Evolutionary conservation across 1,140 invertebrate genomes (phyloP).

Genomic region (Drosophila fuyamai): DNA sequence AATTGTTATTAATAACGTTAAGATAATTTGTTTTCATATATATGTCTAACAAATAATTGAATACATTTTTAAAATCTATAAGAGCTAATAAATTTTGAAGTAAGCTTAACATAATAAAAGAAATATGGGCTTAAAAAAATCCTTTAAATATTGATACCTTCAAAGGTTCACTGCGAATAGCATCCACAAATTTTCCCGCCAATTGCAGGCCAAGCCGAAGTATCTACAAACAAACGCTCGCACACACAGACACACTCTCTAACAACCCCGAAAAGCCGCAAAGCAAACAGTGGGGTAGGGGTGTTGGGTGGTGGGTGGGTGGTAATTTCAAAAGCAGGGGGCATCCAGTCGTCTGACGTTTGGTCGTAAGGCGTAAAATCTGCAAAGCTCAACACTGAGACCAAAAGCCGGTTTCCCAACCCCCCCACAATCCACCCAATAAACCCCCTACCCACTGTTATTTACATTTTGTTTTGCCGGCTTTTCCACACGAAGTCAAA

Average conservation of each 20-base stretch:
- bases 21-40: too few relatives aligned
- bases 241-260: slow-evolving; percentile 34
- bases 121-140: not conserved
- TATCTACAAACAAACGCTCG: slow-evolving; percentile 66
- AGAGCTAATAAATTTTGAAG: too few relatives aligned
- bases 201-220: slow-evolving; percentile 80
- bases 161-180: slow-evolving; percentile 45
- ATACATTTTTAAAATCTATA: too few relatives aligned
- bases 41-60: too few relatives aligned
- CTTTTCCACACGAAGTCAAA: slow-evolving; percentile 57
- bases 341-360: slow-evolving; percentile 32
- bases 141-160: slow-evolving; percentile 41
- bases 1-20: too few relatives aligned
- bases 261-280: slow-evolving; percentile 80
- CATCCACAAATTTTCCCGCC: slow-evolving; percentile 81
- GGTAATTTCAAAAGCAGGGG: slow-evolving; percentile 9
- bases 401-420: slow-evolving; percentile 65
- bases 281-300: slow-evolving; percentile 58
- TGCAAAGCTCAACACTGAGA: slow-evolving; percentile 69
- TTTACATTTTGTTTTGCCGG: slow-evolving; percentile 82
- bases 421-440: not conserved
- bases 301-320: slow-evolving; percentile 5
- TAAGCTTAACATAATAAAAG: too few relatives aligned
- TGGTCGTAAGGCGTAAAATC: slow-evolving; percentile 62
- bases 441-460: slow-evolving; percentile 35